Base-by-base conservation (phyloP, 1,140 invertebrate genomes). In the Aphaenogaster ashmeadi region DNA sequence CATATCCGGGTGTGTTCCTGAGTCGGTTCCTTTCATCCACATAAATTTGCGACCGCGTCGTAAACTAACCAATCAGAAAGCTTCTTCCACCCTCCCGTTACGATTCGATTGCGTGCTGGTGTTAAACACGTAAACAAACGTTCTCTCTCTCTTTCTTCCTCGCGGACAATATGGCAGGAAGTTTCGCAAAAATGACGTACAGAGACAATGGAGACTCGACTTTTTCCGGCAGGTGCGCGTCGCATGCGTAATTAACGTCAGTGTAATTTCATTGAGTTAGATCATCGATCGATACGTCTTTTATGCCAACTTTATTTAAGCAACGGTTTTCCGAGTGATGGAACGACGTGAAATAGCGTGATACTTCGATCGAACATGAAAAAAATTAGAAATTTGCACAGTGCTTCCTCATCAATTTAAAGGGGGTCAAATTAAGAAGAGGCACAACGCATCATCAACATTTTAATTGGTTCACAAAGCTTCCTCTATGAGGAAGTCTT, bases 11-110 rank as follows among this genome's bases (percentile, higher is more conserved):
- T 69, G 78, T 60, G 67, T 74, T 21, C 27, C 62, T 3, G 56
- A 41, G 7, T 13, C 54, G 72, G 27, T 58, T 52, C 27, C 67
- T 54, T 47, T 74, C 44, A 2, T 58, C 47, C 44, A 36, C 52
- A 74, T 83, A 83, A 83, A 83, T 83, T 74, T 74, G 52, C 41
- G 71, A 74, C 52, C 56, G 52, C 38, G 79, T 79, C 15, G 78
- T 33, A 33, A 21, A 33, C 33, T 21, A 71, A 44, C 64, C 78
- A 56, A 71, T 27, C 52, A 38, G 52, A 58, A 74, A 41, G 67
- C 9, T 33, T 27, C 78, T 78, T 36, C 41, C 47, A 80, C 41
- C 21, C 44, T 47, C 15, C 41, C 66, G 52, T 83, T 47, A 21
- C 79, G 27, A 81, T 56, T 56, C 47, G 78, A 69, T 69, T 54